Percentiles rank a stretch among this genome's conserved stretches.
Conservation (phyloP, 2,888 invertebrate species). For the Tineola bisselliella region DNA sequence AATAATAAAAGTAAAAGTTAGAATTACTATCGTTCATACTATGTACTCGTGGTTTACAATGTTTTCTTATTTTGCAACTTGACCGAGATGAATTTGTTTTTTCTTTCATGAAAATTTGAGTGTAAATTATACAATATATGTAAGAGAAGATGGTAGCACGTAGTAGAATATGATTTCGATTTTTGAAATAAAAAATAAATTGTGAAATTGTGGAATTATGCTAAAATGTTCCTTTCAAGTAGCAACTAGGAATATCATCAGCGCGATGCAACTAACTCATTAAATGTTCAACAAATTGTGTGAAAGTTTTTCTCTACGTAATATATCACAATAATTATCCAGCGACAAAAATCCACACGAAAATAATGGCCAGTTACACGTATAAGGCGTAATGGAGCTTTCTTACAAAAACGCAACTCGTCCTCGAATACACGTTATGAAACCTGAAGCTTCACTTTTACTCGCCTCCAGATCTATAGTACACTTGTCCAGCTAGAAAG, state of each 20-base stretch:
- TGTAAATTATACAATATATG: neutral
- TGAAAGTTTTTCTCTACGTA: neutral
- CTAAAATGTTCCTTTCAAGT: no score
- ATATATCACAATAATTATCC: neutral
- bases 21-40: no score
- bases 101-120: neutral
- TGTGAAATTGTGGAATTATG: no score
- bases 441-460: slow-evolving; percentile 18
- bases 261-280: no score
- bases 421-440: neutral
- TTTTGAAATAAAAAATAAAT: no score
- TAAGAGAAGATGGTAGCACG: neutral
- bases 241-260: no score
- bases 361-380: neutral
- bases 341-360: neutral
- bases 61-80: neutral
- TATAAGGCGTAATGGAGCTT: neutral
- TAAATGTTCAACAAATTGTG: neutral
- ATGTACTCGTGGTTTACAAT: neutral
- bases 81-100: neutral
- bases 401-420: neutral
- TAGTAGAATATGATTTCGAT: neutral
- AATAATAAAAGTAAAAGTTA: neutral
- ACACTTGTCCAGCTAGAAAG: slow-evolving; percentile 40
- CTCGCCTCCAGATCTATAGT: slow-evolving; percentile 30